Evolutionary conservation across 2,113 vertebrate species (phyloP).

Genomic region (Phyllostomus discolor): DNA sequence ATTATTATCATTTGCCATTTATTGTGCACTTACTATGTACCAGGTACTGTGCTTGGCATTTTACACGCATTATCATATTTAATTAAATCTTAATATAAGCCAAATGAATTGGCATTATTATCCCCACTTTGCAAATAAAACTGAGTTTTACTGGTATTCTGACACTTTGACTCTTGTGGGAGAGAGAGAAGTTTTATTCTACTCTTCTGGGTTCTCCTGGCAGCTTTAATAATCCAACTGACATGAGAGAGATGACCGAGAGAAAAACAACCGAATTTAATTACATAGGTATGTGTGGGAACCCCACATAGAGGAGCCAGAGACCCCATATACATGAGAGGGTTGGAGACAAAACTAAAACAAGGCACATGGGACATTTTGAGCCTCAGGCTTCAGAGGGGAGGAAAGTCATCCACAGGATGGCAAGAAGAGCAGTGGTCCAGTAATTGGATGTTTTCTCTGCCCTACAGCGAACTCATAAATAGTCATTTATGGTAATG

Average conservation of each 20-base stretch:
- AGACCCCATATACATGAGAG: neutral
- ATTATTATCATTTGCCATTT: neutral
- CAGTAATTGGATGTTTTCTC: neutral
- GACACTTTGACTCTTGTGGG: neutral
- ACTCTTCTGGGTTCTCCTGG: neutral
- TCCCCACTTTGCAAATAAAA: neutral
- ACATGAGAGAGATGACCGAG: neutral
- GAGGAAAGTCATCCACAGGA: neutral
- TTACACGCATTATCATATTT: neutral
- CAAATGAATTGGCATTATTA: neutral
- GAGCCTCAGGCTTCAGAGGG: neutral
- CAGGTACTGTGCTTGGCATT: neutral
- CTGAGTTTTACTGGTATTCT: neutral
- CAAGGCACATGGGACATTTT: neutral
- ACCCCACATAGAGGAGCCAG: neutral
- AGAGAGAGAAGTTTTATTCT: neutral
- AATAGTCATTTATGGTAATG: neutral
- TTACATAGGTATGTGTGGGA: neutral
- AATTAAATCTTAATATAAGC: neutral
- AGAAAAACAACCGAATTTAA: neutral
- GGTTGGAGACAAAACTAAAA: too few species aligned
- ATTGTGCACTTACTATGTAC: neutral
- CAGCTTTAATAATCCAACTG: neutral
- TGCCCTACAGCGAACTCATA: neutral
- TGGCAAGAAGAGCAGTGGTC: neutral